These are phyloP conservation scores for Carcharodon carcharias DNA, from an alignment of 2,797 vertebrate species.

Conservation along the genomic window DNA sequence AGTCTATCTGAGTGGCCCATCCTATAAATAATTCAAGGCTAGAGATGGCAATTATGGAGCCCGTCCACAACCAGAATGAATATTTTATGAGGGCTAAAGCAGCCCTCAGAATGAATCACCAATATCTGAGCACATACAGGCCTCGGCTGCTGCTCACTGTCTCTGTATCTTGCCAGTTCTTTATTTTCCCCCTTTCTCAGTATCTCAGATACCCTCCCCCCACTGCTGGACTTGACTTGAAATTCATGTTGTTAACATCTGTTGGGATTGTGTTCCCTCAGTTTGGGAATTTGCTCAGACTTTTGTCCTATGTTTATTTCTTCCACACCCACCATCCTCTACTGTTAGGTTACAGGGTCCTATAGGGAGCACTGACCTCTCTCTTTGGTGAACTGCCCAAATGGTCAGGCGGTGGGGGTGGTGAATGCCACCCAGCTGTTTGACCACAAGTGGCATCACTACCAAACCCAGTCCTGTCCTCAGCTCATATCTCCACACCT, in stretches of 20 bases:
- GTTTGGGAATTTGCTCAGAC: constrained; percentile 30
- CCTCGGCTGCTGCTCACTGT: constrained; percentile 46
- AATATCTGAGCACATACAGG: constrained; percentile 63
- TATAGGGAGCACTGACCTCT: neutral
- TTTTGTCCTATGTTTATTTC: neutral
- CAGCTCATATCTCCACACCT: neutral
- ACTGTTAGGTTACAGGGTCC: neutral
- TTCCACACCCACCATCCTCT: too few species aligned
- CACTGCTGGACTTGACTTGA: neutral
- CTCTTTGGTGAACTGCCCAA: neutral
- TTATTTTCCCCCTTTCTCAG: neutral
- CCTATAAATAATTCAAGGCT: constrained; percentile 99
- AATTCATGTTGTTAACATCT: constrained; percentile 25
- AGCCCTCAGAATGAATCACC: constrained; percentile 89
- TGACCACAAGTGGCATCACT: neutral
- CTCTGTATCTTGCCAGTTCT: constrained; percentile 29
- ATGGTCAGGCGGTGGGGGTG: neutral
- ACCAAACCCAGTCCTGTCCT: neutral
- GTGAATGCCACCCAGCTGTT: neutral
- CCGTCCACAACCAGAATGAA: constrained; percentile 99
- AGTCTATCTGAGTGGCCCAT: constrained; percentile 83
- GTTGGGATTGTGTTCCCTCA: neutral
- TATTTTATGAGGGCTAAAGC: constrained; percentile 99
- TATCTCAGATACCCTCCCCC: neutral
- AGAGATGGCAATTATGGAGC: constrained; percentile 99